These are phyloP conservation scores for Rhagoletis zephyria DNA, from an alignment of 1,140 invertebrate genomes.

Conservation along the genomic window DNA sequence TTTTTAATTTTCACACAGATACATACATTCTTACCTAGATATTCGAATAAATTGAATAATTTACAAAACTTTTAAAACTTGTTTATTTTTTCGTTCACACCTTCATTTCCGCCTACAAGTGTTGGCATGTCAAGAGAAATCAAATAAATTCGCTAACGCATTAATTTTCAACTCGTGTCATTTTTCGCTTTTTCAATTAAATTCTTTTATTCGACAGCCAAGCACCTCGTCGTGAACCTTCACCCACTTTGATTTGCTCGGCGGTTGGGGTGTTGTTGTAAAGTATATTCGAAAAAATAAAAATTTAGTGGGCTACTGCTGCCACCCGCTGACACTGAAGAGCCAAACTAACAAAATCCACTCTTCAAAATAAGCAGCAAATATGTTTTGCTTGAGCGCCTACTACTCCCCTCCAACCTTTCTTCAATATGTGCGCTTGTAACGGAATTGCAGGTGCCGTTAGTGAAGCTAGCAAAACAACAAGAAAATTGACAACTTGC, in stretches of 20 bases:
- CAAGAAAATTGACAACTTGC: constrained; percentile 4
- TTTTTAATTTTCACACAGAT: too few species aligned
- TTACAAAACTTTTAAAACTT: too few species aligned
- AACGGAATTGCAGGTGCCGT: constrained; percentile 28
- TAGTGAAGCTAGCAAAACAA: not conserved
- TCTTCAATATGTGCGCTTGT: not conserved
- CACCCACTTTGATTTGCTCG: not conserved
- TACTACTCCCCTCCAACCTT: too few species aligned
- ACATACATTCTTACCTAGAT: too few species aligned
- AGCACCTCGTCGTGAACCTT: not conserved
- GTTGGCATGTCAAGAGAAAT: not conserved
- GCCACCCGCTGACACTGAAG: not conserved
- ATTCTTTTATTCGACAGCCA: not conserved
- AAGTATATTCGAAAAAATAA: not conserved
- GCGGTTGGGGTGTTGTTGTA: not conserved
- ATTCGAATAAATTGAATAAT: too few species aligned
- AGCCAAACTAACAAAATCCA: not conserved
- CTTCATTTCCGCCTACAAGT: too few species aligned
- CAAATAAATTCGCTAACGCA: not conserved
- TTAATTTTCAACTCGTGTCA: not conserved
- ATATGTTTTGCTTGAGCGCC: not conserved
- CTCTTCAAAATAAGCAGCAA: not conserved
- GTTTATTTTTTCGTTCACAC: too few species aligned
- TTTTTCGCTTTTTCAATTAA: not conserved
- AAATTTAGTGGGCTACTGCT: not conserved